A percentile compares a stretch with the other conserved stretches of the same genome.
phyloP scores from a whole-genome alignment of 2,888 invertebrate genomes.

The Sphinx pinastri region DNA sequence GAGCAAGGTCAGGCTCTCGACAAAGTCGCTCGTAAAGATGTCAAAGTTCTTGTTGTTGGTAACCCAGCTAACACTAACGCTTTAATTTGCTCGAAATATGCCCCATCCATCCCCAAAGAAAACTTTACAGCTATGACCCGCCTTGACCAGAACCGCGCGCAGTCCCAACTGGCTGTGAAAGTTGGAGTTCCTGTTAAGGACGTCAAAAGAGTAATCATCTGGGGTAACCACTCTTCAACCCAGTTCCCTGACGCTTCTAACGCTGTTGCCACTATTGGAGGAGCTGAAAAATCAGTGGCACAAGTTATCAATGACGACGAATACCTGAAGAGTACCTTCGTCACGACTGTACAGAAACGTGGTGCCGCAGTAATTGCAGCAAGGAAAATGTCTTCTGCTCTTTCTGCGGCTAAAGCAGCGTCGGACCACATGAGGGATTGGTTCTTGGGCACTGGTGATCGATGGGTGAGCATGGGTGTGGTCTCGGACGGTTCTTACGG shows the following conservation, averaged over 20 bases:
- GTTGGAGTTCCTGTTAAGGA: conserved; percentile 87
- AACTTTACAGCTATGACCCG: conserved; percentile 99
- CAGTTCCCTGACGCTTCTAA: conserved; percentile 97
- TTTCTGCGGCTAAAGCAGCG: conserved; percentile 99
- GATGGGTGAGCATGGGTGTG: conserved; percentile 98
- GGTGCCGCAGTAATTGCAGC: conserved; percentile 99
- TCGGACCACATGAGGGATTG: conserved; percentile 99
- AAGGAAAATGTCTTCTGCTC: conserved; percentile 98
- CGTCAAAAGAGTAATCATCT: conserved; percentile 96
- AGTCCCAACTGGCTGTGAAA: conserved; percentile 92
- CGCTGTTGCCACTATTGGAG: conserved; percentile 85
- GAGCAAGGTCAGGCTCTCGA: conserved; percentile 97
- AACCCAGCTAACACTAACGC: conserved; percentile 99
- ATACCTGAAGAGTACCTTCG: conserved; percentile 92
- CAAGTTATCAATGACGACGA: conserved; percentile 91
- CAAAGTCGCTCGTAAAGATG: conserved; percentile 94
- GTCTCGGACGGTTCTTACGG: conserved; percentile 98
- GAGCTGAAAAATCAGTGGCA: conserved; percentile 84
- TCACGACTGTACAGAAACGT: conserved; percentile 97
- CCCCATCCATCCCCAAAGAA: conserved; percentile 96
- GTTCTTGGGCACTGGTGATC: conserved; percentile 94
- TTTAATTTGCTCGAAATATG: conserved; percentile 96
- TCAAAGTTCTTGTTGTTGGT: conserved; percentile 98
- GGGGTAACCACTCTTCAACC: conserved; percentile 99
- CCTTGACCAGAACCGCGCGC: conserved; percentile 98